Evolutionary conservation across 2,888 invertebrate genomes (phyloP).

Genomic region (Adelognathus sp.): DNA sequence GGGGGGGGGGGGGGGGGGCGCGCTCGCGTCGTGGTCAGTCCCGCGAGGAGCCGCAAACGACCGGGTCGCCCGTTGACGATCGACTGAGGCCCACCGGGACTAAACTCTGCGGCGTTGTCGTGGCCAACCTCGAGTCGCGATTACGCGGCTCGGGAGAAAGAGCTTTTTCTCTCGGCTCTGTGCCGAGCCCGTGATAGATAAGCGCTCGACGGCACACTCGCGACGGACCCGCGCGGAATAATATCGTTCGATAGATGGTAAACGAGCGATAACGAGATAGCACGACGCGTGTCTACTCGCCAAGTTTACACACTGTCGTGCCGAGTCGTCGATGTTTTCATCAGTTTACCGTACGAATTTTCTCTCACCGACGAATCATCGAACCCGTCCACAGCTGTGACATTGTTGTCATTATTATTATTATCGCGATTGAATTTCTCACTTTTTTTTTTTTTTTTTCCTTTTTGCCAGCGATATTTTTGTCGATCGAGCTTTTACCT

Average conservation of each 20-base stretch:
- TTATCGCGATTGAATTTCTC: not conserved
- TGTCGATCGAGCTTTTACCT: not conserved
- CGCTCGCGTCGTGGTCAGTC: not conserved
- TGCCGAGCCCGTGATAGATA: not conserved
- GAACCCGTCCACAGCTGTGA: not conserved
- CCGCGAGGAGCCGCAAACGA: constrained; percentile 2
- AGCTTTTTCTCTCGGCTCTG: not conserved
- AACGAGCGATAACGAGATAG: not conserved
- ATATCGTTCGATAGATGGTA: constrained; percentile 6
- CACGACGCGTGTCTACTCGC: not conserved
- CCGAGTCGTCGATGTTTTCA: not conserved
- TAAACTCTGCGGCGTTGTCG: not conserved
- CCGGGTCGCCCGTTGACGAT: constrained; percentile 45
- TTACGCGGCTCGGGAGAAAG: not conserved
- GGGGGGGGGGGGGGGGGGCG: too few relatives aligned
- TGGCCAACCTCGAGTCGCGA: not conserved
- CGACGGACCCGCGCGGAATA: not conserved
- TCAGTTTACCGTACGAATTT: not conserved
- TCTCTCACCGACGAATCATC: not conserved
- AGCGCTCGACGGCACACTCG: not conserved
- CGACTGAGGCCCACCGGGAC: constrained; percentile 34
- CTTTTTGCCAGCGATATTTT: not conserved
- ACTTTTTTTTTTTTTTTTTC: not conserved
- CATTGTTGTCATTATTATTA: not conserved
- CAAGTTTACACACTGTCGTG: not conserved